Evolutionary conservation across 2,888 invertebrate species (phyloP).

Genomic region (Sclerodermus sp.): DNA sequence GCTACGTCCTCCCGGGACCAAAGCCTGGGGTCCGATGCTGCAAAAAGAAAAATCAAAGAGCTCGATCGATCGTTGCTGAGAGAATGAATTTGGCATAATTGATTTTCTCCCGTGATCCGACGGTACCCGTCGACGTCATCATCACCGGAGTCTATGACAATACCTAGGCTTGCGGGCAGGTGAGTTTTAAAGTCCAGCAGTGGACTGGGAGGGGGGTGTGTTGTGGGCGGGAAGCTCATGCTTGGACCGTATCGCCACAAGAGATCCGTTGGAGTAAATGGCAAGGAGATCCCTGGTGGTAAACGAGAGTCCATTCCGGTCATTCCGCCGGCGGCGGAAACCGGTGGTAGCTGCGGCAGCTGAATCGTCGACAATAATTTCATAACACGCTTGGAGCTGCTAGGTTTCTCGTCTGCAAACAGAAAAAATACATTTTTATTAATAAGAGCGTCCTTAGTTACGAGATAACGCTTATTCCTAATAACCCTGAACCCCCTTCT

Average conservation of each 20-base stretch:
- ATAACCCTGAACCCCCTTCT: too few species aligned
- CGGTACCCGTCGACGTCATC: too few species aligned
- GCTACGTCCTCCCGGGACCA: constrained; percentile 91
- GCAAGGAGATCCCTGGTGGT: constrained; percentile 74
- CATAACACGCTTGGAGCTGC: constrained; percentile 53
- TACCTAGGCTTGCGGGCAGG: constrained; percentile 74
- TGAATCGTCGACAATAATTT: constrained; percentile 61
- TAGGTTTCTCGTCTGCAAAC: neutral
- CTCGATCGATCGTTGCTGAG: too few species aligned
- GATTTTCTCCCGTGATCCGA: too few species aligned
- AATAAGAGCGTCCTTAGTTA: too few species aligned
- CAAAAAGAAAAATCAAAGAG: constrained; percentile 9
- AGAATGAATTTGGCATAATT: too few species aligned
- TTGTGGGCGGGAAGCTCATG: constrained; percentile 70
- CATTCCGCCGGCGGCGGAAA: constrained; percentile 57
- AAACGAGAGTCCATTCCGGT: constrained; percentile 75
- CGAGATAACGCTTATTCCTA: too few species aligned
- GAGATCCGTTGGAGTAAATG: constrained; percentile 80
- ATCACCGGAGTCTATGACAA: too few species aligned
- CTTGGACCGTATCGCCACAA: constrained; percentile 83
- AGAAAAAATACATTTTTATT: constrained; percentile 15
- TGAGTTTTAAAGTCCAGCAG: constrained; percentile 85
- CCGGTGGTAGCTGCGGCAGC: constrained; percentile 56
- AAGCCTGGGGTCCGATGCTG: constrained; percentile 82
- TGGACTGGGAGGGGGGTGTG: constrained; percentile 68